Conservation (phyloP, 2,888 invertebrate species). For the Agonopterix arenella region DNA sequence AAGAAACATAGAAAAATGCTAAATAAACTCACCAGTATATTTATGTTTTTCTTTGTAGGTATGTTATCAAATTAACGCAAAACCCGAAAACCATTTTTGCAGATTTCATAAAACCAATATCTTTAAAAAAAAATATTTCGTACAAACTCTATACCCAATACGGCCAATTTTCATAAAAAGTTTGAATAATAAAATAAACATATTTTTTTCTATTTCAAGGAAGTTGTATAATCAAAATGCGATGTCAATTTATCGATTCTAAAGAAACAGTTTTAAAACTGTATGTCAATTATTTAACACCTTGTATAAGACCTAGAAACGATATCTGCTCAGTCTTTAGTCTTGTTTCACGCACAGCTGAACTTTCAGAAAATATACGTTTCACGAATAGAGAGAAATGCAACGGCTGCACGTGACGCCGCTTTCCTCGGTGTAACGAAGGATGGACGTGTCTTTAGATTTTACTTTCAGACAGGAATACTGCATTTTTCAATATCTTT, state of each 20-base stretch:
- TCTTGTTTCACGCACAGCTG: constrained; percentile 23
- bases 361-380: constrained; percentile 12
- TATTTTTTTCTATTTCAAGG: no score
- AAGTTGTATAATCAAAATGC: not conserved
- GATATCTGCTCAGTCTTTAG: not conserved
- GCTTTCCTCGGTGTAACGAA: no score
- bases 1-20: no score
- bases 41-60: no score
- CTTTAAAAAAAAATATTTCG: no score
- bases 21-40: no score
- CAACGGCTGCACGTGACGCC: not conserved
- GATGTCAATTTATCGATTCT: not conserved
- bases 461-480: not conserved
- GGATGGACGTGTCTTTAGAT: not conserved
- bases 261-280: not conserved
- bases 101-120: no score
- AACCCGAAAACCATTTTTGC: no score
- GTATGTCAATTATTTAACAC: not conserved
- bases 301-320: not conserved
- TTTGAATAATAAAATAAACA: no score
- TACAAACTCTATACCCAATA: no score
- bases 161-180: no score
- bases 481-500: not conserved
- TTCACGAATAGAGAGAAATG: constrained; percentile 1
- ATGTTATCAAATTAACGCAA: no score